Evolutionary conservation across 2,113 vertebrate species (phyloP).

Genomic region (Varanus salvator): DNA sequence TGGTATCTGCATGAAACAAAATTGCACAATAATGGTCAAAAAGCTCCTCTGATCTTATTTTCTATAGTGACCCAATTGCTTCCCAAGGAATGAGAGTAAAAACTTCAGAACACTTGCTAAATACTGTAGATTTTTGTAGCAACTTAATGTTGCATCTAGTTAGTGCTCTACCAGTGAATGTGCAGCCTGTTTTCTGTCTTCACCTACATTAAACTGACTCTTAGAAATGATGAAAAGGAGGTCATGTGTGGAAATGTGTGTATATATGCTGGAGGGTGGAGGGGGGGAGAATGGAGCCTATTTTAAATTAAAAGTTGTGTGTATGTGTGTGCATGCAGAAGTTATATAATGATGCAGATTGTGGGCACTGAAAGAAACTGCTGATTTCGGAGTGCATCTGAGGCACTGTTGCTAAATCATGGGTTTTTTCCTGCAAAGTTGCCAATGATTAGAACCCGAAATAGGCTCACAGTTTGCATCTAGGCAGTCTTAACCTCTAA

Average conservation of each 20-base stretch:
- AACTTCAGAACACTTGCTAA: neutral
- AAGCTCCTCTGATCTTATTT: neutral
- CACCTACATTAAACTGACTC: slow-evolving; percentile 36
- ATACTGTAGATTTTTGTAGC: neutral
- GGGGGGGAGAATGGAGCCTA: slow-evolving; percentile 3
- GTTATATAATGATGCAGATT: slow-evolving; percentile 66
- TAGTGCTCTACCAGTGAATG: neutral
- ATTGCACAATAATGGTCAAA: neutral
- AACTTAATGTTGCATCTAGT: neutral
- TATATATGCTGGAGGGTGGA: slow-evolving; percentile 34
- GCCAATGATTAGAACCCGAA: slow-evolving; percentile 89
- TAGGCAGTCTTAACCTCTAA: slow-evolving; percentile 76
- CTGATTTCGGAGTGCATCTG: slow-evolving; percentile 95
- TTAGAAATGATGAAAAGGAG: slow-evolving; percentile 92
- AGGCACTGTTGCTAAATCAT: slow-evolving; percentile 77
- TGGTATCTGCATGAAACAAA: rapidly evolving
- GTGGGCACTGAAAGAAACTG: slow-evolving; percentile 84
- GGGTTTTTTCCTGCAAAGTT: slow-evolving; percentile 76
- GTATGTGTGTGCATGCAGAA: neutral
- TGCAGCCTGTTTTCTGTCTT: neutral
- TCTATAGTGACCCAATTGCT: neutral
- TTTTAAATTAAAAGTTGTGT: neutral
- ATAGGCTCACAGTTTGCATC: slow-evolving; percentile 78
- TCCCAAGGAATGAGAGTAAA: neutral
- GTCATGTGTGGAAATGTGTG: slow-evolving; percentile 71